Evolutionary conservation across 2,113 vertebrate genomes (phyloP), one percentile per base, ranked within the genome.

Genomic region (Thermophis baileyi): DNA sequence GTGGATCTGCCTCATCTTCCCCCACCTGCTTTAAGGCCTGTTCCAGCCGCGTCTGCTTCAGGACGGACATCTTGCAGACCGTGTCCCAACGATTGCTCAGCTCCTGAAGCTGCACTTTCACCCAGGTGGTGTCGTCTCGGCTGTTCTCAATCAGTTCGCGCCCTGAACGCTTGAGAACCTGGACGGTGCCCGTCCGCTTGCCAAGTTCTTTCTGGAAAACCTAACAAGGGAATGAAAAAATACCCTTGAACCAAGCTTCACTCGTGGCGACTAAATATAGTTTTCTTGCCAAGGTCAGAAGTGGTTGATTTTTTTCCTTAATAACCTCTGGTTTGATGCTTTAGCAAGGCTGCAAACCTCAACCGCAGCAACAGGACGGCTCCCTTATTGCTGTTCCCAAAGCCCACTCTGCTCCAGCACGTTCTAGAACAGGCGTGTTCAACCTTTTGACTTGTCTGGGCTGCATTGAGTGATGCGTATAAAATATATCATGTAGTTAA

Each of bases 121-220:
- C 99, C 99, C 99, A 99, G 0, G 98, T 99, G 0, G 99, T 99
- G 96, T 99, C 99, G 0, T 99, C 99, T 0, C 99, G 97, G 60
- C 99, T 99, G 4, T 98, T 99, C 40, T 99, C 99, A 74, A 99
- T 99, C 20, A 99, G 98, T 89, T 99, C 99, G 55, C 99, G 98
- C 1, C 99, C 99, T 0, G 99, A 99, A 8, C 99, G 98, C 92
- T 99, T 99, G 5, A 99, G 98, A 44, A 99, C 99, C 97, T 99
- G 99, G 50, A 99, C 98, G 0, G 98, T 99, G 94, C 98, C 97
- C 0, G 99, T 99, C 94, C 99, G 98, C 97, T 99, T 99, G 0
- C 99, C 99, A 93, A 99, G 96, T 95, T 99, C 99, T 90, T 99
- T 99, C 94, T 99, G 99, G 97, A 99, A 99, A 89, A 98, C 98